Percentiles rank a stretch among this genome's conserved stretches.
phyloP scores from a whole-genome alignment of 2,797 vertebrate species.

The Buphagus erythrorhynchus region DNA sequence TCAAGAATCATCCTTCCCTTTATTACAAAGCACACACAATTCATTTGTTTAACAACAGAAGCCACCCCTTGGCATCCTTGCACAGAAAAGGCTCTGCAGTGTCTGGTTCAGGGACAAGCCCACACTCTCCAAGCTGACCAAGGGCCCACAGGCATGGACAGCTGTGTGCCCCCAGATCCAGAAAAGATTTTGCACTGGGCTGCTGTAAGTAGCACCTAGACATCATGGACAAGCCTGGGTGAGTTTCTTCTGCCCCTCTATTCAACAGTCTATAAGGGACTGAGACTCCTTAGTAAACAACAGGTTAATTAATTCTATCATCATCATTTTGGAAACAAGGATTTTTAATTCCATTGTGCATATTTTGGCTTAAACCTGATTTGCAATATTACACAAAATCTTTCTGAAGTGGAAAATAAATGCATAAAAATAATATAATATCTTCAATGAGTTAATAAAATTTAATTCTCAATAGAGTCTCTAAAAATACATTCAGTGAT shows the following conservation, averaged over 20 bases:
- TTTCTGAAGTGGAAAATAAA: slow-evolving; percentile 16
- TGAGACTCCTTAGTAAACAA: background rate
- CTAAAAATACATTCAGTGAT: background rate
- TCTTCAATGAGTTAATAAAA: slow-evolving; percentile 35
- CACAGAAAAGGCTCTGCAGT: background rate
- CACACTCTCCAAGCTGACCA: background rate
- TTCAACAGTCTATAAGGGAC: background rate
- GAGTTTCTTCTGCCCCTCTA: background rate
- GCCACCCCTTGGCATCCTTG: background rate
- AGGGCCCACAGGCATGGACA: background rate
- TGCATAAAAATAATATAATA: slow-evolving; percentile 1
- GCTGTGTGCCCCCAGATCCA: background rate
- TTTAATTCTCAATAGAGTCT: background rate
- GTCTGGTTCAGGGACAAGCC: background rate
- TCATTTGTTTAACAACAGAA: background rate
- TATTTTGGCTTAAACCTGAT: background rate
- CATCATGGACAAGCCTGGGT: background rate
- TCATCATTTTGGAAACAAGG: background rate
- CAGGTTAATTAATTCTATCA: background rate
- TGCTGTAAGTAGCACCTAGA: background rate
- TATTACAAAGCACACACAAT: background rate
- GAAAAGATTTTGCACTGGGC: background rate
- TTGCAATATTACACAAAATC: background rate
- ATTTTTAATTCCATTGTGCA: background rate
- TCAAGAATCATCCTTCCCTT: background rate